These are phyloP conservation scores for Montipora sp. DNA, from an alignment of 64 coral and sea anemone species.

Conservation along the genomic window DNA sequence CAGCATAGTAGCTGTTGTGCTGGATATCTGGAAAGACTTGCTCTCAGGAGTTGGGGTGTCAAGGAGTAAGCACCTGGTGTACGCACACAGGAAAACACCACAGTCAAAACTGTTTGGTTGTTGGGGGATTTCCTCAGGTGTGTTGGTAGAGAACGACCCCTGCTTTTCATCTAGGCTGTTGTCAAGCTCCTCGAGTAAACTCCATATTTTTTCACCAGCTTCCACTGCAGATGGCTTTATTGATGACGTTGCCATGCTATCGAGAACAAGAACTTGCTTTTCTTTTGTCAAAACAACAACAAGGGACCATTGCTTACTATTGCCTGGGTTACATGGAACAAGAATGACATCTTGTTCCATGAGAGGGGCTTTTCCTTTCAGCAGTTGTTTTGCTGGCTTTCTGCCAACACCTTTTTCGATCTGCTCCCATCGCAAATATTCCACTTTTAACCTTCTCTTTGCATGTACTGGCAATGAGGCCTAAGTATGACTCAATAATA, in stretches of 20 bases:
- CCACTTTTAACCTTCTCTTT: conserved; percentile 29
- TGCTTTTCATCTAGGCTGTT: too few relatives aligned
- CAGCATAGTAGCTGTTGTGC: too few relatives aligned
- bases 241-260: conserved; percentile 11
- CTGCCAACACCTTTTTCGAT: conserved; percentile 55
- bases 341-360: conserved; percentile 57
- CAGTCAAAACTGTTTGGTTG: too few relatives aligned
- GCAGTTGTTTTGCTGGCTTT: background rate
- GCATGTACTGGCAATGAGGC: conserved; percentile 27
- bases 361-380: conserved; percentile 59
- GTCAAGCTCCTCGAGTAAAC: too few relatives aligned
- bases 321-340: conserved; percentile 53
- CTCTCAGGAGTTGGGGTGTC: background rate
- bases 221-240: background rate
- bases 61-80: too few relatives aligned
- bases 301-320: conserved; percentile 60
- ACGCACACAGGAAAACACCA: too few relatives aligned
- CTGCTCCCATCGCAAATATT: conserved; percentile 50
- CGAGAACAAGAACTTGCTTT: conserved; percentile 38
- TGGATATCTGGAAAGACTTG: too few relatives aligned
- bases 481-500: conserved; percentile 55
- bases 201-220: too few relatives aligned
- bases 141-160: too few relatives aligned
- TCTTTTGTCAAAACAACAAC: conserved; percentile 44
- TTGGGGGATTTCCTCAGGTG: too few relatives aligned